Evolutionary conservation across 2,113 vertebrate genomes (phyloP), one percentile per base, ranked within the genome.

Genomic region (Rhinichthys klamathensis): DNA sequence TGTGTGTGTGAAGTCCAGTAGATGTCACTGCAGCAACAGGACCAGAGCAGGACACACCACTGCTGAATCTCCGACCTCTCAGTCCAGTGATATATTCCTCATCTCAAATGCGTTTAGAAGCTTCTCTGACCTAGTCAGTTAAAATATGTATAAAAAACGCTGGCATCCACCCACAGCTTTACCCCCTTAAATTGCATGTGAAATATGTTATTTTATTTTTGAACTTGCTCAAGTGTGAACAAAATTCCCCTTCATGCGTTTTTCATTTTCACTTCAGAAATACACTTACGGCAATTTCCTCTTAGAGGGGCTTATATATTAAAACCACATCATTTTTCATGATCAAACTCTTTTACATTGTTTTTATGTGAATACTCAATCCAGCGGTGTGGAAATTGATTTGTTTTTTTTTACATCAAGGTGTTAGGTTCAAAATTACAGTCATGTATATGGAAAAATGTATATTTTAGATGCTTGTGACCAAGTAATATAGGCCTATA

Each of bases 1-100:
- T 49, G 16, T 41, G 32, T 82, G 82, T 84, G 83, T 87, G 84
- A 44, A 92, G 91, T 92, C 94, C 94, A 94, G 93, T 88, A 95
- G 94, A 93, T 93, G 94, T 95, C 94, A 94, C 92, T 94, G 80
- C 92, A 93, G 89, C 90, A 92, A n/a, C n/a, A n/a, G n/a, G n/a
- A n/a, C n/a, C n/a, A n/a, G n/a, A n/a, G 90, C 91, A 90, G 92
- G 83, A 91, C 90, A 87, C 67, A 80, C 80, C 67, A 80, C 80
- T 67, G 12, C 90, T 93, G 92, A 93, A 92, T 92, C 74, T 82
- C 84, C 80, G 91, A 92, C 91, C 92, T 23, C 67, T 70, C 35
- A 12, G 51, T 25, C 18, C 61, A 1, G 1, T 21, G 79, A 70
- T 23, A 16, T 61, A 25, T 56, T 41, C 58, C n/a, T 46, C 27